Base-by-base conservation (phyloP, 1,140 invertebrate species). In the Panulirus ornatus region DNA sequence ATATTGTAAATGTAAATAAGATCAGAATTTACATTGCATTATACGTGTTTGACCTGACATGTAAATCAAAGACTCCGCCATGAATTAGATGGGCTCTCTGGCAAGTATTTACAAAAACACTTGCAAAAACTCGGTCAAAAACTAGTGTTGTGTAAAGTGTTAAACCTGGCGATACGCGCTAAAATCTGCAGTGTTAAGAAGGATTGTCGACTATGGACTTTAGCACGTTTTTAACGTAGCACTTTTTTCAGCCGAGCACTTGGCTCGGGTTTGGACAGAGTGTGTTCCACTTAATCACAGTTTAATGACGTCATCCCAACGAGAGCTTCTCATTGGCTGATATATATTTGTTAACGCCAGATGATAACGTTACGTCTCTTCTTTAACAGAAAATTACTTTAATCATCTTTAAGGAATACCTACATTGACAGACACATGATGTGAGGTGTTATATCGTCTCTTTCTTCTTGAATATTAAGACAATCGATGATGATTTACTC, bases 1-100 rank as follows among this genome's bases (percentile, higher is more conserved):
- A 54, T 86, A 40, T 86, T 86, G 76, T 78, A 76, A 54, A 78
- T 75, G 84, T 86, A 86, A 86, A 86, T 86, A 86, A 86, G 71
- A 54, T 86, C 8, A 42, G 51, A 44, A 86, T 86, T 86, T 76
- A 86, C 84, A 86, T 42, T 86, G 73, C 71, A 86, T 86, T 86
- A 86, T 84, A 30, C 58, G 30, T 84, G 81, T 84, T 84, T 84
- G 81, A 84, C 36, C 81, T 70, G 36, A 47, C 58, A 38, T 71
- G 81, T 51, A n/a, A 58, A 44, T 84, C 3, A 27, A 66, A 30
- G 81, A 70, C 36, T 63, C 44, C 0, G 27, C 22, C 14, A 1
- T 8, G 40, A 34, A 42, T 40, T 75, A 34, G 34, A 22, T 19
- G 34, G 30, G 38, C 27, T 36, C 6, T 11, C 70, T 40, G 27